phyloP scores from a whole-genome alignment of 1,140 invertebrate genomes.

The Caenorhabditis latens region DNA sequence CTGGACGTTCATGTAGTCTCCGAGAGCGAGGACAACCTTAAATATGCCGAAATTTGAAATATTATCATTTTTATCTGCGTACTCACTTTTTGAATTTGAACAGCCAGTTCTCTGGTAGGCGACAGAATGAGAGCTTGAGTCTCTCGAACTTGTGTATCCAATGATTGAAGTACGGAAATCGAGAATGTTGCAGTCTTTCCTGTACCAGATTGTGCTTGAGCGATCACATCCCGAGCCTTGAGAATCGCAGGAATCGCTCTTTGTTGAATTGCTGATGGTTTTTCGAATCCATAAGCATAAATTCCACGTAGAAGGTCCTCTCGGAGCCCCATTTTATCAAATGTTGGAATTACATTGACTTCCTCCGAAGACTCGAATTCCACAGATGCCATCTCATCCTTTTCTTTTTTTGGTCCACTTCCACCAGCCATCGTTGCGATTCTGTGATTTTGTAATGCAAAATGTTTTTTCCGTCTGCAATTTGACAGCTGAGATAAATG shows the following conservation, averaged over 20 bases:
- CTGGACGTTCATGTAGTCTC: conserved; percentile 99
- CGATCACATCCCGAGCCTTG: conserved; percentile 81
- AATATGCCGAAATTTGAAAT: neutral
- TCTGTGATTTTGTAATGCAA: neutral
- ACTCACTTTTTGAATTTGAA: conserved; percentile 94
- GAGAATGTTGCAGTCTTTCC: conserved; percentile 99
- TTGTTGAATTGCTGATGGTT: conserved; percentile 98
- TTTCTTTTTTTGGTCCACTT: neutral
- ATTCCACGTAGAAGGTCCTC: conserved; percentile 95
- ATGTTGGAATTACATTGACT: conserved; percentile 96
- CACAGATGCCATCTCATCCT: conserved; percentile 17
- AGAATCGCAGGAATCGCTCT: conserved; percentile 95
- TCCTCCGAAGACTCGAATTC: conserved; percentile 99
- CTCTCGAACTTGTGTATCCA: conserved; percentile 94
- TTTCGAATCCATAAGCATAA: conserved; percentile 99
- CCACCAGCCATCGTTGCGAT: conserved; percentile 16
- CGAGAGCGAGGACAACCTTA: conserved; percentile 90
- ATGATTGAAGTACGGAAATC: conserved; percentile 91
- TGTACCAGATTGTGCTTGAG: conserved; percentile 92
- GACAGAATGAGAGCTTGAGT: conserved; percentile 95
- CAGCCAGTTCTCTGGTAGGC: conserved; percentile 95
- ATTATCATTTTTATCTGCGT: neutral
- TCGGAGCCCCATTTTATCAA: conserved; percentile 91
- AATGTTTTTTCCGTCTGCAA: neutral
- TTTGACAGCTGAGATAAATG: no score